Evolutionary conservation across 2,797 vertebrate genomes (phyloP), one percentile per base, ranked within the genome.

Genomic region (Centroberyx gerrardi): DNA sequence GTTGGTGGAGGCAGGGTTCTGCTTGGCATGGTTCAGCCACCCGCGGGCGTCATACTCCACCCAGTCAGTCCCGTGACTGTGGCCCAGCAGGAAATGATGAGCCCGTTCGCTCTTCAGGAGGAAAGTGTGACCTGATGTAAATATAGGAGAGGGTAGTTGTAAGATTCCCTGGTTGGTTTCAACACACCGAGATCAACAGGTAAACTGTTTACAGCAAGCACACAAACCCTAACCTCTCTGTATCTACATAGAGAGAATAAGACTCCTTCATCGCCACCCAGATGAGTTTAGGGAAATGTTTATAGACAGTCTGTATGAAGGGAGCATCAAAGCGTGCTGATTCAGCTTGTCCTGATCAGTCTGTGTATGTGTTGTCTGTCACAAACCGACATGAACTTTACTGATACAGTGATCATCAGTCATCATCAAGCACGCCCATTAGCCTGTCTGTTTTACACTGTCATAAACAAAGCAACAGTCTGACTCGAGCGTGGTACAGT

Each of bases 51-150:
- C 93, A 0, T 99, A 99, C 78, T 99, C 97, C 65, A 99, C 98
- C 97, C 98, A 99, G 92, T 96, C 97, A n/a, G 97, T 98, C 36
- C 96, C 96, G 0, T 97, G 97, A 89, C 96, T 96, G 94, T 99
- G 98, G 53, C 97, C 97, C 90, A 99, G 88, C 85, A 99, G 93
- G 91, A 99, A 99, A 78, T 99, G 96, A 51, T 91, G 93, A 0
- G 95, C 92, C 62, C 96, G 97, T 87, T 96, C 97, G 64, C 98
- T 97, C 87, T 95, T 97, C 71, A 99, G 89, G 63, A 99, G 95
- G 0, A 96, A 95, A 22, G 95, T 95, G 72, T 96, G 96, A 75
- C 96, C 98, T 99, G 71, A 73, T 74, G 63, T 31, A 53, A 58
- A 83, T 12, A 44, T 0, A 68, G 17, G 27, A 68, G 27, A 13